phyloP scores from a whole-genome alignment of 2,888 invertebrate species.

The Acronicta aceris region DNA sequence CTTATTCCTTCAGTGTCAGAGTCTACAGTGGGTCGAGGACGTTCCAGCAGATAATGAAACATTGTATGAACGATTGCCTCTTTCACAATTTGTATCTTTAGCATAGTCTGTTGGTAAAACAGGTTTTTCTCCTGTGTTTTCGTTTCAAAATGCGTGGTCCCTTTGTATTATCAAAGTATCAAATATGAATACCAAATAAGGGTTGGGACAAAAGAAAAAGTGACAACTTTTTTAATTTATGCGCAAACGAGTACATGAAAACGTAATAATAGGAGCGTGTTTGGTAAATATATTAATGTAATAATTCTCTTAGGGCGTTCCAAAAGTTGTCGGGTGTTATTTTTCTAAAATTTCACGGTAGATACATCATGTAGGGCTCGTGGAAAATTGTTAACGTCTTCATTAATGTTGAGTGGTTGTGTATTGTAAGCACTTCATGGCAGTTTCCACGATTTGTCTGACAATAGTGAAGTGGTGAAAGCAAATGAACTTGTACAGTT shows the following conservation, averaged over 20 bases:
- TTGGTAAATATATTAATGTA: constrained; percentile 88
- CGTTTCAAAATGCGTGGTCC: constrained; percentile 82
- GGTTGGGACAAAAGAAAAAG: constrained; percentile 88
- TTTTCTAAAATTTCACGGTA: constrained; percentile 88
- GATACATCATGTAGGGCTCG: constrained; percentile 79
- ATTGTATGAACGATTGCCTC: constrained; percentile 86
- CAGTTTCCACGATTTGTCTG: constrained; percentile 55
- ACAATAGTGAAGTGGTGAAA: constrained; percentile 61
- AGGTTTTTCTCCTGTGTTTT: constrained; percentile 86
- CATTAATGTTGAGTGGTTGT: constrained; percentile 68
- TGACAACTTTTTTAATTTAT: constrained; percentile 88
- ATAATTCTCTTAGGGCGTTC: constrained; percentile 84
- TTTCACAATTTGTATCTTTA: constrained; percentile 89
- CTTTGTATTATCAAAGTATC: constrained; percentile 88
- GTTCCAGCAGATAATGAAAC: constrained; percentile 73
- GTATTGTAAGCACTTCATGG: constrained; percentile 37
- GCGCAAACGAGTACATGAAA: constrained; percentile 88
- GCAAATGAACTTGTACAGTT: constrained; percentile 61
- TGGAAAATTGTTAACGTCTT: constrained; percentile 84
- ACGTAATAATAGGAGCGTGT: constrained; percentile 88
- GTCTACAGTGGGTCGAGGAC: constrained; percentile 72
- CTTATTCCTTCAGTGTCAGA: constrained; percentile 73
- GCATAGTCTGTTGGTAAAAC: constrained; percentile 85
- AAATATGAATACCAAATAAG: constrained; percentile 90
- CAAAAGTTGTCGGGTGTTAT: constrained; percentile 75